phyloP scores from a whole-genome alignment of 2,113 vertebrate genomes.

The Microcebus griseorufus region DNA sequence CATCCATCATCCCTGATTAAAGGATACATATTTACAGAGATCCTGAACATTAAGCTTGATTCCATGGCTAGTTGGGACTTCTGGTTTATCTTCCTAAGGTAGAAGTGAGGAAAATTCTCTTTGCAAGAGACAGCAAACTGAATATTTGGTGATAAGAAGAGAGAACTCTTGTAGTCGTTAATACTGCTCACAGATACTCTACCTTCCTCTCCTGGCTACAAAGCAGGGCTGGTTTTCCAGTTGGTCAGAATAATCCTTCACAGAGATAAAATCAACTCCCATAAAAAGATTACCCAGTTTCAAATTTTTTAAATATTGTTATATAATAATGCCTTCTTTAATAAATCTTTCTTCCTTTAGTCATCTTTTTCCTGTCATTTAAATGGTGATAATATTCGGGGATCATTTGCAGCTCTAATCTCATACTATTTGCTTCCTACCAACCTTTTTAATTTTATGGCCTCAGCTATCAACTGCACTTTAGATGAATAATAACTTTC shows the following conservation, averaged over 20 bases:
- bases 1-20: neutral
- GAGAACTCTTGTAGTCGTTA: neutral
- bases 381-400: neutral
- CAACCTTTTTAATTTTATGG: conserved; percentile 51
- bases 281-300: neutral
- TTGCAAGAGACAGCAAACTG: neutral
- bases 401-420: neutral
- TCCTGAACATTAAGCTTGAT: neutral
- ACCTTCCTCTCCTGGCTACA: neutral
- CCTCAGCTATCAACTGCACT: neutral
- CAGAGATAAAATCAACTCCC: neutral
- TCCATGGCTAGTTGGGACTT: neutral
- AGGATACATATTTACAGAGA: neutral
- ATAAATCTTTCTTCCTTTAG: neutral
- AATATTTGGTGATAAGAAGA: neutral
- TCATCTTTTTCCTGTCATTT: neutral
- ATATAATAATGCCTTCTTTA: neutral
- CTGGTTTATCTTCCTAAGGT: neutral
- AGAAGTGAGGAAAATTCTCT: neutral
- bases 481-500: conserved; percentile 43
- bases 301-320: neutral
- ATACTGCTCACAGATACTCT: neutral
- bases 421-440: neutral
- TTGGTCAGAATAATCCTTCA: neutral
- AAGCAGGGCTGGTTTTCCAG: neutral